Evolutionary conservation across 2,888 invertebrate species (phyloP), one percentile per base, ranked within the genome.

Genomic region (Coremacera marginata): DNA sequence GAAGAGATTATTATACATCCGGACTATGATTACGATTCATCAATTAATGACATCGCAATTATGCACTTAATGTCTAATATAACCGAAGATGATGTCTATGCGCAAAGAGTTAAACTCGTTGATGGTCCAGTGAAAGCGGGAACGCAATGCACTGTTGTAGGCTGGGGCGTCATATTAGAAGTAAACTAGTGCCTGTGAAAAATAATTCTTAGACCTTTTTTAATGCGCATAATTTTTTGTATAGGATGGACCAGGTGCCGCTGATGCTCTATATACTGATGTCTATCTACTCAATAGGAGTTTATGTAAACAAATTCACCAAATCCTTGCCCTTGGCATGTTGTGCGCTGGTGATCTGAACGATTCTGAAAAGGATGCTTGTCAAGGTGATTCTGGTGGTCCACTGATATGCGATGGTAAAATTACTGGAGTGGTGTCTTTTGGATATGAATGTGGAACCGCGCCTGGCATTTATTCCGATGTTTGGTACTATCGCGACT

Each of bases 121-220:
- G 27, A 49, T 27, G 44, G 16, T 5, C 14, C 19, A 7, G 22
- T 78, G 1, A 1, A 7, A 0, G 19, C n/a, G 3, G 57, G 49
- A 0, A 34, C 60, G 19, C 11, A 37, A 2, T 84, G 83, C 62
- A 52, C 63, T 5, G 74, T 73, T 0, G 3, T 82, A 3, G 83
- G 83, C 9, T 84, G 84, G 84, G 83, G 84, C 5, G 80, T 78
- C 0, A 25, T 82, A 4, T 81, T 79, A 52, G 16, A 25, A 57
- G 83, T 83, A 76, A 80, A 80, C 72, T 16, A 44, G 11, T 44
- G 3, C 11, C 44, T 44, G 11, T 14, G 44, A 3, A 11, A 8
- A 8, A 37, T 8, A 37, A 5, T 37, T 8, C 7, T 37, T 1
- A 37, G 14, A 5, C 37, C 3, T 31, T 37, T 44, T 44, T 44